These are phyloP conservation scores for Phengaris arion DNA, from an alignment of 2,888 invertebrate genomes.

Conservation along the genomic window DNA sequence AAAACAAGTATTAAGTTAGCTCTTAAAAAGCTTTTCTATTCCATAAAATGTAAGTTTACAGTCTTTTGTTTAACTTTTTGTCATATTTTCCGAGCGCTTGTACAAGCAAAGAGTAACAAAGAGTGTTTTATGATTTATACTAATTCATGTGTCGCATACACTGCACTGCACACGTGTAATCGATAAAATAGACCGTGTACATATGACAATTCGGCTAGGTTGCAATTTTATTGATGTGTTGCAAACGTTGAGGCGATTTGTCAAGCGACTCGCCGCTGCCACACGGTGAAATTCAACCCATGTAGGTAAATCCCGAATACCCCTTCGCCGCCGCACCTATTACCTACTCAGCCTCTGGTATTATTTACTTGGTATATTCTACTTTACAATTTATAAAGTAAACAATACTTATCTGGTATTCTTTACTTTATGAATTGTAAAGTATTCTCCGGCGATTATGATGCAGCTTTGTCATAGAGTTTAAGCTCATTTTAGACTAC, in stretches of 20 bases:
- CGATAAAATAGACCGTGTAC: too few species aligned
- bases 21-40: slow-evolving; percentile 4
- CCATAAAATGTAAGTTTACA: not conserved
- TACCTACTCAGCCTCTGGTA: not conserved
- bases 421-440: not conserved
- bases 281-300: too few species aligned
- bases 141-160: not conserved
- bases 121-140: not conserved
- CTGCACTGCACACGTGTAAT: too few species aligned
- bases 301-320: too few species aligned
- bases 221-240: too few species aligned
- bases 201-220: too few species aligned
- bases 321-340: not conserved
- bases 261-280: too few species aligned
- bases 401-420: too few species aligned
- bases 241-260: too few species aligned
- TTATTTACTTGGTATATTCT: not conserved
- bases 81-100: not conserved
- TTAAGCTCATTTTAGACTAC: too few species aligned
- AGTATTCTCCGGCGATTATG: not conserved
- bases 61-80: not conserved
- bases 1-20: not conserved
- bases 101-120: not conserved
- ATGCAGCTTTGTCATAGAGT: not conserved
- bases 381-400: too few species aligned